Conservation (phyloP, 2,113 vertebrate species). For the Corydoras maculifer region DNA sequence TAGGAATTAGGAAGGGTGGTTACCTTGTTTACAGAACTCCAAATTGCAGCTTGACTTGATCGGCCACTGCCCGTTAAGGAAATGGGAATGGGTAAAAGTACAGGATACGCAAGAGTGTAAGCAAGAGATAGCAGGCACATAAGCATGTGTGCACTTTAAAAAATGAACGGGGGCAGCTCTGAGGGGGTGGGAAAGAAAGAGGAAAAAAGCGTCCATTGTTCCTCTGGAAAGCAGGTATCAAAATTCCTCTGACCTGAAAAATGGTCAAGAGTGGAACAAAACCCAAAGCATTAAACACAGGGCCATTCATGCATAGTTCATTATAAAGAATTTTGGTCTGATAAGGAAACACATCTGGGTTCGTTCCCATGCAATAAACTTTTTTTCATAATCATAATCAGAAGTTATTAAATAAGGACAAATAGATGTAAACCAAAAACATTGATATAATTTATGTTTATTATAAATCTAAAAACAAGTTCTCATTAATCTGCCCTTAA, state of each 20-base stretch:
- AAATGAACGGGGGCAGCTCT: not conserved
- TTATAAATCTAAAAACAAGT: no score
- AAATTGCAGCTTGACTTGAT: constrained; percentile 62
- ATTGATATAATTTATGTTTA: no score
- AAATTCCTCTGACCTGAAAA: constrained; percentile 13
- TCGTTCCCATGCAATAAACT: not conserved
- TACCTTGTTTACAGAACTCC: constrained; percentile 39
- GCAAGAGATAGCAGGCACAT: not conserved
- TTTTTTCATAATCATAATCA: no score
- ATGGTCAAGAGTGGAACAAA: not conserved
- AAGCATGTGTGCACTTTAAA: constrained; percentile 11
- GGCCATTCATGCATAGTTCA: not conserved
- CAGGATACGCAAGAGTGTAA: not conserved
- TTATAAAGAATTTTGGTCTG: not conserved
- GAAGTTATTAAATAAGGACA: no score
- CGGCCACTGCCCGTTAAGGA: constrained; percentile 18
- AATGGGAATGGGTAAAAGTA: constrained; percentile 1
- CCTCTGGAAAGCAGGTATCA: constrained; percentile 4
- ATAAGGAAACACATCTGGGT: not conserved
- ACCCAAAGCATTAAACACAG: not conserved
- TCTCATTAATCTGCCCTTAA: no score
- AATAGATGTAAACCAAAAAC: no score
- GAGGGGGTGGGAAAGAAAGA: constrained; percentile 3
- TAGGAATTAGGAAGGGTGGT: constrained; percentile 47
- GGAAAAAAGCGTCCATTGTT: constrained; percentile 31